phyloP scores from a whole-genome alignment of 2,113 vertebrate genomes.

The Albula goreensis region DNA sequence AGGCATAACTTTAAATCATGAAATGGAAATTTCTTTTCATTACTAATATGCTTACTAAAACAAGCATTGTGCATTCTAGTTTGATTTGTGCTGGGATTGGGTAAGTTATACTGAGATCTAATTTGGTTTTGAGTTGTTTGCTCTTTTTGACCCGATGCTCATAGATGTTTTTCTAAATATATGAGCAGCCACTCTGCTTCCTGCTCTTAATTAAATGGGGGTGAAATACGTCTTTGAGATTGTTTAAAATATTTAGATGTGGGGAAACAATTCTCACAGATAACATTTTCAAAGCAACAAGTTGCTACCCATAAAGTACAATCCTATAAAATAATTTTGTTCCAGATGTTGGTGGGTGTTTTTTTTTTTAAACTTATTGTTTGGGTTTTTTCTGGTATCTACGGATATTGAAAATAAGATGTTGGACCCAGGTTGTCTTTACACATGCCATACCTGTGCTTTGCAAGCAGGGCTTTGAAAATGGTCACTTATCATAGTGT shows the following conservation, averaged over 20 bases:
- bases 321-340: too few relatives aligned
- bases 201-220: background rate
- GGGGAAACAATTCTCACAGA: too few relatives aligned
- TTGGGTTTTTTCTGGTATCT: too few relatives aligned
- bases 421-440: too few relatives aligned
- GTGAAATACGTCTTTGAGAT: too few relatives aligned
- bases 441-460: background rate
- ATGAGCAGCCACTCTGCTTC: background rate
- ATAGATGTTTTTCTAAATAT: background rate
- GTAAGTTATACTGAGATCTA: background rate
- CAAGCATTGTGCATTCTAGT: background rate
- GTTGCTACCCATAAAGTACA: too few relatives aligned
- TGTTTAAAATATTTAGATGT: too few relatives aligned
- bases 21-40: background rate
- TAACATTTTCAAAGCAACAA: too few relatives aligned
- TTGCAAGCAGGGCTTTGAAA: background rate
- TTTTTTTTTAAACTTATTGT: too few relatives aligned
- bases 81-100: background rate
- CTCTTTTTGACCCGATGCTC: background rate
- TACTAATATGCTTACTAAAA: background rate
- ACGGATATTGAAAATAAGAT: too few relatives aligned
- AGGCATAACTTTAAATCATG: too few relatives aligned
- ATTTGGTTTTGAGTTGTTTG: background rate
- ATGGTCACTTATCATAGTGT: background rate
- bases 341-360: too few relatives aligned